Evolutionary conservation across 2,888 invertebrate genomes (phyloP), one percentile per base, ranked within the genome.

Genomic region (Folsomia manolachei): DNA sequence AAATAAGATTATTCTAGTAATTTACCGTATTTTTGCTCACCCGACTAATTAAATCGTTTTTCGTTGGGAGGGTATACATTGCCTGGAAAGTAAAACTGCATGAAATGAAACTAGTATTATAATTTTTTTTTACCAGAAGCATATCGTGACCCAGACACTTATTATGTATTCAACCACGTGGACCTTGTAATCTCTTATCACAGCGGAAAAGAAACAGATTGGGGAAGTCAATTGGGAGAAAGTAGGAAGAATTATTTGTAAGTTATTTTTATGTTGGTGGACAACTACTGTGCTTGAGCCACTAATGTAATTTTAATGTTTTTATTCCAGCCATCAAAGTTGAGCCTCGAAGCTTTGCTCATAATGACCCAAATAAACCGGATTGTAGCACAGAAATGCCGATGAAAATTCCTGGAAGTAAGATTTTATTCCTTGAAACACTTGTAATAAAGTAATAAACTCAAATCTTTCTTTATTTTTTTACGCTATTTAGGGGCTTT

Each of bases 101-200:
- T n/a, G n/a, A n/a, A n/a, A n/a, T n/a, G n/a, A n/a, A n/a, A n/a
- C n/a, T n/a, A n/a, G n/a, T n/a, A n/a, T n/a, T n/a, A n/a, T n/a
- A n/a, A n/a, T n/a, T n/a, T n/a, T n/a, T n/a, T n/a, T n/a, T n/a
- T n/a, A n/a, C n/a, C 72, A 11, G 64, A 63, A 1, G 61, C 53
- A 11, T 71, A 64, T 18, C 62, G 72, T 21, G 89, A 24, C 1
- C 23, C 75, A 1, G 91, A 93, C 80, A 89, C 90, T 0, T 96
- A 93, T 84, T 99, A 95, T 84, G 86, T 97, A 63, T 97, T 95
- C 86, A 99, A 99, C 86, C 98, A 99, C 85, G 94, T 99, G 60
- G 96, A 98, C 84, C 86, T 99, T 76, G 89, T 88, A 75, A 92
- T 99, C 78, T 93, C 92, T 0, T 99, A 97, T 85, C 97, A 98